Percentiles rank a stretch among this genome's conserved stretches.
Conservation (phyloP, 2,113 vertebrate genomes). For the Hydrolagus affinis region DNA sequence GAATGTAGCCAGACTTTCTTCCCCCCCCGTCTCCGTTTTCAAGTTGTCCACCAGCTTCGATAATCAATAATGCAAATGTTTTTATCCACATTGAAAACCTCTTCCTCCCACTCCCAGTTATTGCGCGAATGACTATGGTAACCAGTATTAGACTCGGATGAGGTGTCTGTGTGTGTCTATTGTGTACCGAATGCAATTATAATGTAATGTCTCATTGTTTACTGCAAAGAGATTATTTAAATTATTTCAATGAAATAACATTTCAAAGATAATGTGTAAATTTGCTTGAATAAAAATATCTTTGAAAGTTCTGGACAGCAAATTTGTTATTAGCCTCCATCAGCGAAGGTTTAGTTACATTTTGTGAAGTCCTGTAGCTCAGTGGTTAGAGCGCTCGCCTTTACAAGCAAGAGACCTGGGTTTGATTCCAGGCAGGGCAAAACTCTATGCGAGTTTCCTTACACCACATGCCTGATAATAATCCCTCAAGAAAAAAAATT, state of each 20-base stretch:
- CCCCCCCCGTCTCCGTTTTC: neutral
- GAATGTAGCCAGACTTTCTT: neutral
- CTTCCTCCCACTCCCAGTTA: neutral
- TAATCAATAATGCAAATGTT: neutral
- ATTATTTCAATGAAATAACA: neutral
- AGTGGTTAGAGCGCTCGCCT: too few species aligned
- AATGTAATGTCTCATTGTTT: neutral
- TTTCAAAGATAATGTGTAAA: neutral
- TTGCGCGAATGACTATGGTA: neutral
- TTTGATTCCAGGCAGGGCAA: too few species aligned
- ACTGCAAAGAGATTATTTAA: neutral
- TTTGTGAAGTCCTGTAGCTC: too few species aligned
- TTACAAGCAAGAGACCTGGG: too few species aligned
- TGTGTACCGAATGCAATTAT: too few species aligned
- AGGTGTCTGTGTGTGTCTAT: neutral
- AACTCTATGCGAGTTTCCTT: too few species aligned
- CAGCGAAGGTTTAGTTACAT: too few species aligned
- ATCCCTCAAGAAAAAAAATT: too few species aligned
- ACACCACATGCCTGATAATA: too few species aligned
- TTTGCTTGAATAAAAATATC: neutral
- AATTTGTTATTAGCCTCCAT: too few species aligned
- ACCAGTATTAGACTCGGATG: neutral
- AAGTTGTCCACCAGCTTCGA: neutral
- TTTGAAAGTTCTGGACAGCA: neutral
- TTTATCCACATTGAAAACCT: neutral